phyloP scores from a whole-genome alignment of 2,888 invertebrate species.

The Tortricodes alternella region DNA sequence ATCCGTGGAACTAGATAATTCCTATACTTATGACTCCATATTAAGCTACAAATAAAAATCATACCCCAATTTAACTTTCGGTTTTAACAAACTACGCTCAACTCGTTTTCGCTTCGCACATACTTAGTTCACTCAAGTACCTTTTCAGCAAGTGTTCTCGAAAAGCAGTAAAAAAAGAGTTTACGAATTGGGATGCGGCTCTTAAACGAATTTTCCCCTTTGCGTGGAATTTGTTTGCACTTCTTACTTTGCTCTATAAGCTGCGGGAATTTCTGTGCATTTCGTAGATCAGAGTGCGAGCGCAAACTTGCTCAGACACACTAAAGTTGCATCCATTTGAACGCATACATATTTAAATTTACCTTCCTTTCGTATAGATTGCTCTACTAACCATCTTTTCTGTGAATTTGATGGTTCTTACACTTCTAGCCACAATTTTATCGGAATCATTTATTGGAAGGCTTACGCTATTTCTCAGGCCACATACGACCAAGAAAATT shows the following conservation, averaged over 20 bases:
- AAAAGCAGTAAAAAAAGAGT: conserved; percentile 1
- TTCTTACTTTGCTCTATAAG: conserved; percentile 31
- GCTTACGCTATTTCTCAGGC: no score
- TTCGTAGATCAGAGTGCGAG: not conserved
- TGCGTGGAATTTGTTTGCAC: conserved; percentile 36
- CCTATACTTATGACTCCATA: no score
- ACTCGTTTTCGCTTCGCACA: not conserved
- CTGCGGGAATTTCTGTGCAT: conserved; percentile 30
- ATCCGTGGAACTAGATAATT: no score
- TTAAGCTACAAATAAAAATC: not conserved
- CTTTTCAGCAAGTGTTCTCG: not conserved
- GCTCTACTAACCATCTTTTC: not conserved
- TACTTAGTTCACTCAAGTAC: not conserved
- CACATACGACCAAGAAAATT: no score
- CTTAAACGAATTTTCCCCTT: conserved; percentile 21
- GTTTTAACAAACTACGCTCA: not conserved
- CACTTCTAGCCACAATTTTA: no score
- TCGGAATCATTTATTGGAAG: no score
- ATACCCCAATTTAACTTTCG: not conserved
- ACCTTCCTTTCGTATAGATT: not conserved
- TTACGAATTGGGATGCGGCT: not conserved
- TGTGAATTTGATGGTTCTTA: no score
- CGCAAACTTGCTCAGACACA: not conserved
- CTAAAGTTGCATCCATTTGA: not conserved
- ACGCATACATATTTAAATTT: conserved; percentile 3